phyloP scores from a whole-genome alignment of 2,888 invertebrate species.

The Himalopsyche tibetana region DNA sequence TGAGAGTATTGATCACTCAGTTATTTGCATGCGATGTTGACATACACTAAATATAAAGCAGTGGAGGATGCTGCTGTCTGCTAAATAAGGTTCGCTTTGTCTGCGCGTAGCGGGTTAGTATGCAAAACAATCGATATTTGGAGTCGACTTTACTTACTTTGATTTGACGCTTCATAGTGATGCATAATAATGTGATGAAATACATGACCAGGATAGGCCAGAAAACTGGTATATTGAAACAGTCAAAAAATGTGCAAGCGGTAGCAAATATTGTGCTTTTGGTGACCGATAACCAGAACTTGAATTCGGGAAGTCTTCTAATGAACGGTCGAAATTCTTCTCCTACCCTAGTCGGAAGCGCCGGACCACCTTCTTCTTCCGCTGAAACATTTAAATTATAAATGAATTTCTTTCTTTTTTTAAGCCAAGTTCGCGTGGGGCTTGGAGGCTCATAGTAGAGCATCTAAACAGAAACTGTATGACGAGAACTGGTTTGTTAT shows the following conservation, averaged over 20 bases:
- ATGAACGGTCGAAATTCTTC: conserved; percentile 99
- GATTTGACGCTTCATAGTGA: conserved; percentile 99
- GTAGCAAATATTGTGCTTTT: conserved; percentile 95
- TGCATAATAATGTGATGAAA: conserved; percentile 97
- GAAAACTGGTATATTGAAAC: conserved; percentile 99
- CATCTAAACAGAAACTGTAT: not conserved
- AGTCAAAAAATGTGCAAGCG: conserved; percentile 96
- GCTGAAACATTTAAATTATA: conserved; percentile 67
- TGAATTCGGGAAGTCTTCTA: conserved; percentile 97
- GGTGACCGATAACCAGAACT: conserved; percentile 98
- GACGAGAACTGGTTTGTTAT: too few relatives aligned
- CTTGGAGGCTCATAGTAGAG: not conserved
- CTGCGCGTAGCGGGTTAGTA: too few relatives aligned
- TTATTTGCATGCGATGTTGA: too few relatives aligned
- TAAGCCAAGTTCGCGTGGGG: too few relatives aligned
- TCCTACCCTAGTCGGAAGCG: conserved; percentile 94
- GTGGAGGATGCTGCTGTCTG: too few relatives aligned
- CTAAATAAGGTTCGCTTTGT: not conserved
- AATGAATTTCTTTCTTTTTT: conserved; percentile 65
- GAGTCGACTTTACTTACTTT: conserved; percentile 81
- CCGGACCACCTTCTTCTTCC: conserved; percentile 89
- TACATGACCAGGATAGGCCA: conserved; percentile 99
- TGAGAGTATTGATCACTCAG: too few relatives aligned
- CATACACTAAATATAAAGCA: too few relatives aligned
- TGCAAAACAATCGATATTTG: too few relatives aligned